Conservation (phyloP, 1,140 invertebrate genomes). For the Melipona quadrifasciata region DNA sequence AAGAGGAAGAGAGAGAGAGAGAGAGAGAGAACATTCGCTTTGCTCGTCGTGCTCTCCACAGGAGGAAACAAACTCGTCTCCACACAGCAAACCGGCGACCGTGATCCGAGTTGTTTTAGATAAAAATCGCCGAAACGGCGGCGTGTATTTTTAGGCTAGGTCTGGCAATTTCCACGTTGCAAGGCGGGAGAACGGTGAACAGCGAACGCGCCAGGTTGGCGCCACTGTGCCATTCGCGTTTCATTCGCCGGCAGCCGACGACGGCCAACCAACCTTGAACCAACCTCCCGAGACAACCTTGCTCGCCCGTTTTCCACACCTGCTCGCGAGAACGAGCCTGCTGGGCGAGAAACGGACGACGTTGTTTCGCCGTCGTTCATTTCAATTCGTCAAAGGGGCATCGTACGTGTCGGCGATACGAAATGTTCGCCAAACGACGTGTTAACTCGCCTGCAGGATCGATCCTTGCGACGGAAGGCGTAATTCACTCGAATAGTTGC, state of each 20-base stretch:
- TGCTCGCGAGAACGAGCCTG: conserved; percentile 6
- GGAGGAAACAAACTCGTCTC: conserved; percentile 1
- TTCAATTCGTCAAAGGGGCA: conserved; percentile 19
- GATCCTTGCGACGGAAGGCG: background rate
- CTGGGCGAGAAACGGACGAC: background rate
- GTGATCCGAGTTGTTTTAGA: conserved; percentile 27
- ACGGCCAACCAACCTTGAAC: conserved; percentile 47
- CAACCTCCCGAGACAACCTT: conserved; percentile 27
- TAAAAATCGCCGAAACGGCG: conserved; percentile 50
- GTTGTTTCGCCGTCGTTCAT: background rate
- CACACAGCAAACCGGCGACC: background rate
- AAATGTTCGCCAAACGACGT: background rate
- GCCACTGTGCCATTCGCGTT: conserved; percentile 42
- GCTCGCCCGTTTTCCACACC: conserved; percentile 24
- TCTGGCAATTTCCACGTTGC: conserved; percentile 30
- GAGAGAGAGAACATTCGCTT: background rate
- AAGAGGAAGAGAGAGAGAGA: background rate
- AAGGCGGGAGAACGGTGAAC: background rate
- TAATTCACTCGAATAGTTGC: background rate
- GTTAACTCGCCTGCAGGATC: background rate
- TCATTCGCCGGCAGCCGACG: background rate
- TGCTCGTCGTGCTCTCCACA: background rate
- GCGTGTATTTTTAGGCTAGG: conserved; percentile 29
- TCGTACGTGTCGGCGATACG: background rate
- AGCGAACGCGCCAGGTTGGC: conserved; percentile 45